Percentiles rank a stretch among this genome's conserved stretches.
phyloP scores from a whole-genome alignment of 2,113 vertebrate species.

The Scophthalmus maximus region DNA sequence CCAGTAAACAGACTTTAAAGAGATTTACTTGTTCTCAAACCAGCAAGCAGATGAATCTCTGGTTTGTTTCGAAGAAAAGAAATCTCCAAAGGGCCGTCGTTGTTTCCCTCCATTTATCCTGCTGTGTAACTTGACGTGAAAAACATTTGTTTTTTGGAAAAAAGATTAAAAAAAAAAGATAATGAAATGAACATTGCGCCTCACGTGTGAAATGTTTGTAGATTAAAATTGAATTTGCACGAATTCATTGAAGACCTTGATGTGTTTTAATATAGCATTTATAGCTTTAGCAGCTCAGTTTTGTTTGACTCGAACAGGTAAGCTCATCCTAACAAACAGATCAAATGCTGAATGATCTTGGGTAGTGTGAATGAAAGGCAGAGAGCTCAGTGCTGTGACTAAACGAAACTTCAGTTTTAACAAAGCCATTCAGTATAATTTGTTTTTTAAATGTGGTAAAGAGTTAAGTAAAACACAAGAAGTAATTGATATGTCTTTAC shows the following conservation, averaged over 20 bases:
- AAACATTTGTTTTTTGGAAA: constrained; percentile 63
- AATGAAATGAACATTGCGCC: constrained; percentile 65
- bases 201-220: background rate
- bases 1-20: constrained; percentile 2
- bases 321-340: background rate
- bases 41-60: constrained; percentile 14
- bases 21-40: constrained; percentile 11
- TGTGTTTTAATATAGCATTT: background rate
- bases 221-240: no score
- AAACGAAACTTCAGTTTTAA: no score
- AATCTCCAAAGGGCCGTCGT: background rate
- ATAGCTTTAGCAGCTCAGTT: no score
- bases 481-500: constrained; percentile 71
- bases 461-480: background rate
- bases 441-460: no score
- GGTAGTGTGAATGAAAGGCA: no score
- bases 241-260: no score
- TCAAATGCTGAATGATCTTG: no score
- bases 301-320: no score
- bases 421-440: no score
- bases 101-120: constrained; percentile 6
- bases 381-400: no score
- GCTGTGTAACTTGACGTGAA: constrained; percentile 24
- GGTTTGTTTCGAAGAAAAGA: background rate
- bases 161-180: constrained; percentile 41